A percentile compares a stretch with the other conserved stretches of the same genome.
These are phyloP conservation scores for Neopipo cinnamomea DNA, from an alignment of 2,113 vertebrate species.

Conservation along the genomic window DNA sequence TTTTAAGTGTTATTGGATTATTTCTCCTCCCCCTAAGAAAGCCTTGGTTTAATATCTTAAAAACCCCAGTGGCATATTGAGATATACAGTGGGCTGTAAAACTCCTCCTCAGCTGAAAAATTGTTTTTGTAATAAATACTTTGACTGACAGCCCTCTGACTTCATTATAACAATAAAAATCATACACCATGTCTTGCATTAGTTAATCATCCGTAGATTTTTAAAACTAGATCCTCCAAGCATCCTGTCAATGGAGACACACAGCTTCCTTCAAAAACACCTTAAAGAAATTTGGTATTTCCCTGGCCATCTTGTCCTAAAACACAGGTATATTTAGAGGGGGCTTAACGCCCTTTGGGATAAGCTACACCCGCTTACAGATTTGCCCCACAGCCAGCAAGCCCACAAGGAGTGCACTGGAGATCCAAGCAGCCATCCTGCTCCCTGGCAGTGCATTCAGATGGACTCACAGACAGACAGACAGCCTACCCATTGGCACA, in stretches of 20 bases:
- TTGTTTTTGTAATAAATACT: not conserved
- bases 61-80: not conserved
- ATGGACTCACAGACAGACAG: not conserved
- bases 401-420: not conserved
- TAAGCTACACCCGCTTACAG: not conserved
- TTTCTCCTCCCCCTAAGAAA: not conserved
- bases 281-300: not conserved
- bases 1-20: not conserved
- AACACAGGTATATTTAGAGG: not conserved
- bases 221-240: not conserved
- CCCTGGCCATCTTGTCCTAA: not conserved
- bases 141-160: not conserved
- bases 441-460: not conserved
- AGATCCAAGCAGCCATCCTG: not conserved
- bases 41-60: not conserved
- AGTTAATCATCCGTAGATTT: not conserved
- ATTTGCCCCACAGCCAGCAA: not conserved
- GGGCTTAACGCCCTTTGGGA: not conserved
- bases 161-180: not conserved
- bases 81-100: not conserved
- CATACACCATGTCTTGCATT: not conserved
- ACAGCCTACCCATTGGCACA: fast-evolving
- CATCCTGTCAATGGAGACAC: not conserved
- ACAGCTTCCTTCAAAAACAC: not conserved
- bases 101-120: not conserved